Evolutionary conservation across 2,113 vertebrate species (phyloP), one percentile per base, ranked within the genome.

Genomic region (Apus apus): DNA sequence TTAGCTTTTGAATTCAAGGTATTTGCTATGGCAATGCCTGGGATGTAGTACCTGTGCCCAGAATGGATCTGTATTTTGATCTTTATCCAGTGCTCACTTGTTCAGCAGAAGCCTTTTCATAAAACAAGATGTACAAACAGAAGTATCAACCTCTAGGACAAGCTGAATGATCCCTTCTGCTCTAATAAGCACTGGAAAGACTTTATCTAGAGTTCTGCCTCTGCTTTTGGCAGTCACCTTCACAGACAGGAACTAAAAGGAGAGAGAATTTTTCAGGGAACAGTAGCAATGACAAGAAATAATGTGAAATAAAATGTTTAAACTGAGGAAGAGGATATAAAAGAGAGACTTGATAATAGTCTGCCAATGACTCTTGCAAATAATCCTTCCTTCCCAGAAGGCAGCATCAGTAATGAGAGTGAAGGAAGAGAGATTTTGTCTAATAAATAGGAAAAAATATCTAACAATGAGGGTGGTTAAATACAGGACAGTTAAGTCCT

Each of bases 181-280:
- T 92, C 92, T 80, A 76, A 85, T 88, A 83, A 93, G 58, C 82
- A 46, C 18, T 83, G 67, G 82, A 76, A 90, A 80, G 43, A 22
- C n/a, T 94, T 92, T 3, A 17, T 20, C 57, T 67, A 58, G 62
- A 85, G 70, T 43, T 62, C 23, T 73, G 87, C 14, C 40, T 79
- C 62, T 76, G 74, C 45, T 87, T 93, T 87, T 64, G 90, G 72
- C 58, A 32, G 75, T 6, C 43, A 64, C 54, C 32, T 76, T 68
- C 60, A 50, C n/a, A 73, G 60, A 27, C 19, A 57, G 29, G 26
- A 76, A 20, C 34, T 61, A 30, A 61, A 46, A 80, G 30, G 22
- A 82, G 43, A 76, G 32, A 62, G 23, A 87, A 75, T 21, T 60
- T n/a, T 43, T 81, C 91, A 93, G 50, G 34, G 16, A 83, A 65